Evolutionary conservation across 64 coral and sea anemone genomes (phyloP).

Genomic region (Montipora capricornis): DNA sequence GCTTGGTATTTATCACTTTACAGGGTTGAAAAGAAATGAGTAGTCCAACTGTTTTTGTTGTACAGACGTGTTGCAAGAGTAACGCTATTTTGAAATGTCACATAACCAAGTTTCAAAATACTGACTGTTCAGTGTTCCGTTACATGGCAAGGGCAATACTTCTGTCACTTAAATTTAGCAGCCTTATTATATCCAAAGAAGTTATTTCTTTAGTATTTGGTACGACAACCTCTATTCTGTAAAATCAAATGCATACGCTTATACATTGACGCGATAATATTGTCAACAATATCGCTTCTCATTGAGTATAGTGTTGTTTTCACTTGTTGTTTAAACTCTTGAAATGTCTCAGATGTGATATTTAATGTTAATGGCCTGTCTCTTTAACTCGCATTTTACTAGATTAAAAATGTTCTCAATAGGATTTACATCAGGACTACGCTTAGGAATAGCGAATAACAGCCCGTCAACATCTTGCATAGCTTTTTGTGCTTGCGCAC

Average conservation of each 20-base stretch:
- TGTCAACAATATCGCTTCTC: constrained; percentile 26
- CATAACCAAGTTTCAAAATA: no score
- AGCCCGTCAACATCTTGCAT: not conserved
- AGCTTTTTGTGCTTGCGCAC: not conserved
- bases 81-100: no score
- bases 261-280: constrained; percentile 28
- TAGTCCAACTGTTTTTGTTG: no score
- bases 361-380: constrained; percentile 27
- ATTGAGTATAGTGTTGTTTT: constrained; percentile 18
- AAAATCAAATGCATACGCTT: not conserved
- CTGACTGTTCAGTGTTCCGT: no score
- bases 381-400: constrained; percentile 9
- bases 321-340: constrained; percentile 34
- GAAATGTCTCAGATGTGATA: constrained; percentile 49
- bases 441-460: constrained; percentile 32
- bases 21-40: no score
- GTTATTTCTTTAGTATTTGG: not conserved
- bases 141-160: no score
- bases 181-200: not conserved
- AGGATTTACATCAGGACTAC: constrained; percentile 58
- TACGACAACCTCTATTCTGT: not conserved
- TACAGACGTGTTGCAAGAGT: no score
- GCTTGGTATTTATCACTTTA: no score
- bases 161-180: no score
- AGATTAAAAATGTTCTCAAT: constrained; percentile 68